A percentile compares a stretch with the other conserved stretches of the same genome.
These are phyloP conservation scores for Mimachlamys varia DNA, from an alignment of 2,888 invertebrate genomes.

Conservation along the genomic window DNA sequence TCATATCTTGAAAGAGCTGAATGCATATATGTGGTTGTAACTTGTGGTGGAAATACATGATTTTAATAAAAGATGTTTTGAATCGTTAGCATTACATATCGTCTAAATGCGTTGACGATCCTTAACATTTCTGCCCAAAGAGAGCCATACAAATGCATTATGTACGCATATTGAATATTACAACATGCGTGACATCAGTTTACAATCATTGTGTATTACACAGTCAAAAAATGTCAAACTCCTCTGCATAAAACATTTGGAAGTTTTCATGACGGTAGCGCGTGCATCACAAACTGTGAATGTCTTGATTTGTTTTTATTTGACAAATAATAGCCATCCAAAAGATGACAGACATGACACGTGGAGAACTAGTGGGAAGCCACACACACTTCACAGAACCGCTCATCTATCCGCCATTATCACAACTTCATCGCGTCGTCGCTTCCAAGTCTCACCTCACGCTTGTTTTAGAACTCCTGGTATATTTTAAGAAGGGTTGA, in stretches of 20 bases:
- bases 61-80: no score
- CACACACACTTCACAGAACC: background rate
- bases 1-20: no score
- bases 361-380: background rate
- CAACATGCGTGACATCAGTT: background rate
- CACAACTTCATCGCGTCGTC: background rate
- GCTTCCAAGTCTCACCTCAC: background rate
- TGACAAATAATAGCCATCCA: background rate
- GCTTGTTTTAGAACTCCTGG: background rate
- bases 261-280: background rate
- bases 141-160: background rate
- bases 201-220: background rate
- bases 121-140: background rate
- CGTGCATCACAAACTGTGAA: constrained; percentile 22
- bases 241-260: background rate
- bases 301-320: background rate
- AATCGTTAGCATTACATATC: no score
- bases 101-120: no score
- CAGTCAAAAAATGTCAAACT: background rate
- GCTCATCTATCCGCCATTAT: background rate
- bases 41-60: no score
- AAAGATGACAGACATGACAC: background rate
- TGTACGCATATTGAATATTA: background rate
- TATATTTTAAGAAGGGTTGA: background rate
- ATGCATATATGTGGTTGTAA: no score